phyloP scores from a whole-genome alignment of 2,113 vertebrate genomes.

The Ammodytes dubius region DNA sequence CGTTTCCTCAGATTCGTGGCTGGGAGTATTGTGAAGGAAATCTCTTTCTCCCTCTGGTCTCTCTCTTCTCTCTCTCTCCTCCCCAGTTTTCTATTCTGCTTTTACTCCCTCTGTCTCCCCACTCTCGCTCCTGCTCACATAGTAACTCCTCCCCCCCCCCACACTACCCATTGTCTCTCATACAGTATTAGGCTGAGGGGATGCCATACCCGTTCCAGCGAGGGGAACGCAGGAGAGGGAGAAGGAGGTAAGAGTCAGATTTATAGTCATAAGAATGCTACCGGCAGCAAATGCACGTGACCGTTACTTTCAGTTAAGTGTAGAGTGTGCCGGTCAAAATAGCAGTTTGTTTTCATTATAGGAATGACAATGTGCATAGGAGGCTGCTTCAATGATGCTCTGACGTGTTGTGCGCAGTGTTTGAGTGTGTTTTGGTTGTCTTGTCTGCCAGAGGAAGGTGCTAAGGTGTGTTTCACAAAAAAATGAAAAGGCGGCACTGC shows the following conservation, averaged over 20 bases:
- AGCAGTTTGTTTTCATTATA: constrained; percentile 34
- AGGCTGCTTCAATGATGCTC: constrained; percentile 53
- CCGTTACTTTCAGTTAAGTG: constrained; percentile 41
- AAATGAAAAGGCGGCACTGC: constrained; percentile 21
- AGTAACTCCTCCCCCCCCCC: constrained; percentile 77
- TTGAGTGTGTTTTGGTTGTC: constrained; percentile 42
- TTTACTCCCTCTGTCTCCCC: constrained; percentile 64
- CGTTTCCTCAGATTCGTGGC: constrained; percentile 74
- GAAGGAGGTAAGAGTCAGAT: constrained; percentile 77
- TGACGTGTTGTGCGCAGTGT: constrained; percentile 53
- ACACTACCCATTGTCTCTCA: constrained; percentile 80
- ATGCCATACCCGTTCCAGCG: constrained; percentile 76
- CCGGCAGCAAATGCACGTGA: constrained; percentile 32
- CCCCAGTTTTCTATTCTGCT: constrained; percentile 70
- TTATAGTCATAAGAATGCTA: constrained; percentile 54
- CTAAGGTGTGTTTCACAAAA: constrained; percentile 25
- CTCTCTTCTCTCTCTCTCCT: constrained; percentile 49
- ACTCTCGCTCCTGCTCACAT: constrained; percentile 68
- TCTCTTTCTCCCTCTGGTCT: constrained; percentile 10
- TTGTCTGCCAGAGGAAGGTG: constrained; percentile 41
- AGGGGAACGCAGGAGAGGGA: constrained; percentile 64
- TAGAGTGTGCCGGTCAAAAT: constrained; percentile 2
- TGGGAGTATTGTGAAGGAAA: constrained; percentile 69
- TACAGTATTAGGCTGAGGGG: constrained; percentile 81
- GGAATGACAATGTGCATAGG: constrained; percentile 33